phyloP scores from a whole-genome alignment of 2,113 vertebrate genomes.

The Leptodactylus fuscus region DNA sequence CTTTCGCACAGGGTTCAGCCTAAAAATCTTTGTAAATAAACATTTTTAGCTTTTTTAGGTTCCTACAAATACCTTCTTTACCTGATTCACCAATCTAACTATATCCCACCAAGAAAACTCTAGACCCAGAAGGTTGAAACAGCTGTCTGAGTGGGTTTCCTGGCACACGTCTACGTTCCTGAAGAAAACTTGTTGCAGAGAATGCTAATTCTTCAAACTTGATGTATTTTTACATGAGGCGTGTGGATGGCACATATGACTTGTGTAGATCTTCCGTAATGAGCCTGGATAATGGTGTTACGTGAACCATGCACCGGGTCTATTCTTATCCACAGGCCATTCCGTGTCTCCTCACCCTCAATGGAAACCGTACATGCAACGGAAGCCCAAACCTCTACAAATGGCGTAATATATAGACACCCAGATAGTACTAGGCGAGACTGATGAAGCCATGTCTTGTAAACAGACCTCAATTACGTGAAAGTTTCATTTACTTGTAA shows the following conservation, averaged over 20 bases:
- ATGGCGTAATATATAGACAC: too few relatives aligned
- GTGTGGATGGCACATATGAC: background rate
- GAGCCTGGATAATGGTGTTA: background rate
- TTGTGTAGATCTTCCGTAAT: background rate
- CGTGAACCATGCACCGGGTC: too few relatives aligned
- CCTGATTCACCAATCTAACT: background rate
- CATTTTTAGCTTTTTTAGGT: too few relatives aligned
- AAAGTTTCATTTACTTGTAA: too few relatives aligned
- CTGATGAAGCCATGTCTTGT: background rate
- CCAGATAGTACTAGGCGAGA: too few relatives aligned
- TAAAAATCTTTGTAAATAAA: too few relatives aligned
- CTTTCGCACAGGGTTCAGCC: too few relatives aligned
- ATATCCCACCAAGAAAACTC: background rate
- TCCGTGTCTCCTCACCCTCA: too few relatives aligned
- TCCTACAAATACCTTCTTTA: background rate
- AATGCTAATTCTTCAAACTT: background rate
- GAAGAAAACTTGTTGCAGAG: background rate
- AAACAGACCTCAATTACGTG: too few relatives aligned
- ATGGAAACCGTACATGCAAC: too few relatives aligned
- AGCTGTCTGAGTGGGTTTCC: conserved; percentile 2
- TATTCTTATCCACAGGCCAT: too few relatives aligned
- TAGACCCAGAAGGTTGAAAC: conserved; percentile 35
- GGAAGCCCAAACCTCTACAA: too few relatives aligned
- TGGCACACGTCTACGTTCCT: background rate
- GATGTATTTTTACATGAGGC: background rate